Conservation (phyloP, 2,888 invertebrate genomes). For the Cheilosia variabilis region DNA sequence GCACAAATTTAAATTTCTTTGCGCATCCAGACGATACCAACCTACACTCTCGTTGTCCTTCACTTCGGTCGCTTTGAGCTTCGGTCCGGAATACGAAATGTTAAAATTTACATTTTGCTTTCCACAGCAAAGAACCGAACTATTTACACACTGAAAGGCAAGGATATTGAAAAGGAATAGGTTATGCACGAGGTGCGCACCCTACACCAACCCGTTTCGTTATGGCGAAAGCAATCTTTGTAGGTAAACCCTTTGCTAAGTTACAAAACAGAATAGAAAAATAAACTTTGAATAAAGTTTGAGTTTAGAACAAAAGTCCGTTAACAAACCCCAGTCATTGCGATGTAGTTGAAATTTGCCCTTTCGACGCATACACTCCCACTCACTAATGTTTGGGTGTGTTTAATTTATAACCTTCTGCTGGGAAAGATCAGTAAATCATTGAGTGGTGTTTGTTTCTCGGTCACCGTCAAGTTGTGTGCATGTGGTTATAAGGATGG, state of each 20-base stretch:
- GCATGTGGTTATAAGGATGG: slow-evolving; percentile 42
- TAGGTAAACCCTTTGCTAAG: too few relatives aligned
- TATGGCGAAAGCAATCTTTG: too few relatives aligned
- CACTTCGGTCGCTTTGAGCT: slow-evolving; percentile 10
- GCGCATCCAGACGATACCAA: not conserved
- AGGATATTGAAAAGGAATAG: slow-evolving; percentile 24
- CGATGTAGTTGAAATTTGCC: not conserved
- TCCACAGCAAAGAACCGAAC: slow-evolving; percentile 16
- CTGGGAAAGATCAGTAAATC: slow-evolving; percentile 28
- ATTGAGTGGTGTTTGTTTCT: slow-evolving; percentile 36
- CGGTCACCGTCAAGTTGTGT: slow-evolving; percentile 31
- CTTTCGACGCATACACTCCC: not conserved
- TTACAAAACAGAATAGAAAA: too few relatives aligned
- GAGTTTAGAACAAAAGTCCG: too few relatives aligned
- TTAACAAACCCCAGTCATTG: too few relatives aligned
- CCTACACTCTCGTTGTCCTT: slow-evolving; percentile 3
- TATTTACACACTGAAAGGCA: slow-evolving; percentile 42
- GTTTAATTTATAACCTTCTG: slow-evolving; percentile 38
- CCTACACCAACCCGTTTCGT: not conserved
- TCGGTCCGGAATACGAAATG: slow-evolving; percentile 39
- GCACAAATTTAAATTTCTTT: slow-evolving; percentile 18
- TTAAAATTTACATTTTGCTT: slow-evolving; percentile 49
- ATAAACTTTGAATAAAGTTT: too few relatives aligned
- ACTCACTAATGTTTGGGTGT: too few relatives aligned
- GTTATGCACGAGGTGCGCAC: not conserved